Evolutionary conservation across 1,140 invertebrate species (phyloP), one percentile per base, ranked within the genome.

Genomic region (Gonioctena quinquepunctata): DNA sequence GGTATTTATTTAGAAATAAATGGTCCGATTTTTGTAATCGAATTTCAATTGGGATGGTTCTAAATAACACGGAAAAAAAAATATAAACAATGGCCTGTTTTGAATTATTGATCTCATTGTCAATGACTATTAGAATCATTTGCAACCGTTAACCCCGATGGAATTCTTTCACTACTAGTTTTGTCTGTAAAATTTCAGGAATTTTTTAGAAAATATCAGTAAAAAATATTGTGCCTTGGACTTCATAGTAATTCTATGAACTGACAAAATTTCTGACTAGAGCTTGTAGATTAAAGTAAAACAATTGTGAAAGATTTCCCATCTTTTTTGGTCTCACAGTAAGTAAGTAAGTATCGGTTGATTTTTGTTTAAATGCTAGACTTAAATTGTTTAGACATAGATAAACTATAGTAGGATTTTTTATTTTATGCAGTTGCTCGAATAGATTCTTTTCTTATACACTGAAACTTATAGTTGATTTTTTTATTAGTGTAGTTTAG

Each of bases 361-460:
- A 42, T 42, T 42, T 42, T 54, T 4, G 18, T 54, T 54, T 54
- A 11, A 54, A 54, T 13, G 19, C 19, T 54, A 54, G 52, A 18
- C 7, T 11, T 42, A 42, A 22, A 19, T 54, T n/a, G 13, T 42
- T n/a, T 42, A 42, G 33, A 11, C 16, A 2, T 42, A 42, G 33
- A 42, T 42, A 13, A n/a, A n/a, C n/a, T n/a, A n/a, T n/a, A n/a
- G 16, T 42, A 42, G 33, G 33, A 42, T n/a, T 42, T 54, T 54
- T 52, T 6, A 42, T 42, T 21, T 21, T 54, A 21, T 54, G n/a
- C 8, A 21, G 52, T 21, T 54, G 8, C 13, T 54, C 22, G 4
- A 23, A 54, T 19, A 70, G 50, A 65, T 48, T 69, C 66, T 70
- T 73, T 72, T 75, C 70, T 72, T 68, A 75, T 72, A 74, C 61